Evolutionary conservation across 2,888 invertebrate species (phyloP).

Genomic region (Folsomia manolachei): DNA sequence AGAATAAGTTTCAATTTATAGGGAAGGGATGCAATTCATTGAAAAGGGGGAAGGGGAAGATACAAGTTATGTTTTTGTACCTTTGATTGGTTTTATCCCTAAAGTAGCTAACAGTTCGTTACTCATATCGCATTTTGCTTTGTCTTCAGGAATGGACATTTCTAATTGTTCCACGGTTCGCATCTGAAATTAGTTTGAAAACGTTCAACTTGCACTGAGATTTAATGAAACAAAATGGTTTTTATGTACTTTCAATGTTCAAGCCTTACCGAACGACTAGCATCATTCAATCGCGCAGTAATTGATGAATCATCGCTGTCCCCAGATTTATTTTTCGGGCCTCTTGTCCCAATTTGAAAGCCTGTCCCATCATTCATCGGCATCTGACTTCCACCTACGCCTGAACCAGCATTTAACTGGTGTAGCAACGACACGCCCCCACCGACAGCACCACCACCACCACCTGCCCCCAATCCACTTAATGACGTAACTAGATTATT

Average conservation of each 20-base stretch:
- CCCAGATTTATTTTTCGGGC: not conserved
- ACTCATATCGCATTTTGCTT: not conserved
- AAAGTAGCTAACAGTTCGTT: slow-evolving; percentile 9
- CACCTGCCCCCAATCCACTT: not conserved
- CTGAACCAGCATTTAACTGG: not conserved
- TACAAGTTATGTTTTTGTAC: too few species aligned
- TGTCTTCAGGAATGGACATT: not conserved
- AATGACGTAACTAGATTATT: not conserved
- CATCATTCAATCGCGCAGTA: not conserved
- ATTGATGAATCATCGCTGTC: not conserved
- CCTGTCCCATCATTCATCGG: too few species aligned
- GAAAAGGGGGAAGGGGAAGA: too few species aligned
- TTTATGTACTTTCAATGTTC: too few species aligned
- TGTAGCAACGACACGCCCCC: not conserved
- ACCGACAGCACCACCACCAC: not conserved
- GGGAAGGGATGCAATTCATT: too few species aligned
- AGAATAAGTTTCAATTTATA: too few species aligned
- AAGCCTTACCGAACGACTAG: slow-evolving; percentile 10
- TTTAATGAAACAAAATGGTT: not conserved
- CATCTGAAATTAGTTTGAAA: slow-evolving; percentile 3
- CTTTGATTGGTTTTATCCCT: slow-evolving; percentile 8
- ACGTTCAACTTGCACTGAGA: not conserved
- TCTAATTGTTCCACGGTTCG: slow-evolving; percentile 15
- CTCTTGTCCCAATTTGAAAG: not conserved
- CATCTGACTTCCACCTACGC: too few species aligned